phyloP scores from a whole-genome alignment of 2,113 vertebrate genomes.

The Chrysemys picta region DNA sequence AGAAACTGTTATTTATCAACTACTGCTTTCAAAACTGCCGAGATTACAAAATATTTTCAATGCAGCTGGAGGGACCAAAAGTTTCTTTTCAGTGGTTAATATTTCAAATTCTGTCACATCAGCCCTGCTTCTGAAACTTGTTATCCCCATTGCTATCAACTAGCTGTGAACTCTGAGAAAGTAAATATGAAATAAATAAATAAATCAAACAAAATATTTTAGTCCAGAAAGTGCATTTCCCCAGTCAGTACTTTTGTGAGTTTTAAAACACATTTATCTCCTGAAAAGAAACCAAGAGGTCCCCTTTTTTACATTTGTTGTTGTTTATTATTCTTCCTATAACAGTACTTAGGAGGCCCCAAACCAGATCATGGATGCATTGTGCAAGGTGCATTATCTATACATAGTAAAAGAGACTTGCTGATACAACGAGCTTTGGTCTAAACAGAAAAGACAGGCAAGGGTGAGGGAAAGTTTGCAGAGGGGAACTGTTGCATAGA shows the following conservation, averaged over 20 bases:
- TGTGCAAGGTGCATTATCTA: background rate
- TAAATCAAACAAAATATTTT: background rate
- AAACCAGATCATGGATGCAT: background rate
- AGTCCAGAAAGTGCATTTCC: background rate
- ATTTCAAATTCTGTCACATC: background rate
- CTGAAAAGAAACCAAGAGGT: background rate
- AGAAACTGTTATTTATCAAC: background rate
- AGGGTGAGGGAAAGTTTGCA: background rate
- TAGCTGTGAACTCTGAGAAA: background rate
- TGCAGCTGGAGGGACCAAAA: background rate
- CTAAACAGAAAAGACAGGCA: background rate
- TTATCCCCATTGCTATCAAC: background rate
- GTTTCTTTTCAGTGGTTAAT: background rate
- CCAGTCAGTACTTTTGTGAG: background rate
- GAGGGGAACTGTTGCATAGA: background rate
- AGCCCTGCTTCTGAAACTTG: background rate
- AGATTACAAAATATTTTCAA: slow-evolving; percentile 4
- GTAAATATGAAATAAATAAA: background rate
- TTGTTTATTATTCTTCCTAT: background rate
- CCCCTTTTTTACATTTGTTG: background rate
- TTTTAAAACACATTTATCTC: background rate
- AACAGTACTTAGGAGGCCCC: background rate
- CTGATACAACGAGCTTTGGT: background rate
- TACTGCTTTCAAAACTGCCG: background rate
- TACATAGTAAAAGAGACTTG: background rate